Evolutionary conservation across 2,797 vertebrate genomes (phyloP), one percentile per base, ranked within the genome.

Genomic region (Trachops cirrhosus): DNA sequence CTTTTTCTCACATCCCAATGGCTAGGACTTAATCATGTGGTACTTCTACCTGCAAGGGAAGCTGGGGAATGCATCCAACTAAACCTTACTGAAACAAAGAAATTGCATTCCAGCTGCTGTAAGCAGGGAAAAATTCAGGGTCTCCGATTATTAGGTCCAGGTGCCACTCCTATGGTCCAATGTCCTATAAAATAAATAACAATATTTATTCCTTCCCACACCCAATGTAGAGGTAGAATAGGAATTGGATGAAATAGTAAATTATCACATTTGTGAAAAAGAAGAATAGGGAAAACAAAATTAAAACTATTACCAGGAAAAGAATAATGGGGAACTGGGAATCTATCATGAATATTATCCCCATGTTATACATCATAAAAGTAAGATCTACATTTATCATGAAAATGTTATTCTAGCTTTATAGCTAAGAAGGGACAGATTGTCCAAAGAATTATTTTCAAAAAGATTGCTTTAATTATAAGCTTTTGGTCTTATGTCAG

Each of bases 341-440:
- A 10, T 32, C 71, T 75, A 0, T 73, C 79, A 4, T 78, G 68
- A 82, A 52, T 83, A 48, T 95, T 32, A 67, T 9, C 46, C 41
- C 24, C 2, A 26, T 75, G 86, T 89, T 37, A 34, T 64, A 83
- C 16, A 22, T 78, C 54, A 62, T 82, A n/a, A 78, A 68, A 70
- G 59, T 92, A 89, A 57, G 19, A 89, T 29, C 7, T 50, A 37
- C 41, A 39, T 64, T 50, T 90, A 79, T 6, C 57, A 34, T 64
- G n/a, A 92, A 87, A 87, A 59, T 87, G 57, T 77, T 94, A 1
- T 84, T 74, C 86, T 50, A 48, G 14, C 64, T 91, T 71, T 90
- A 21, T 19, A 83, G 37, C 84, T 79, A 62, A 91, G 29, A 90
- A 59, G 15, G 44, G 34, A 21, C 9, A 78, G 29, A 41, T 70